Evolutionary conservation across 2,888 invertebrate species (phyloP).

Genomic region (Chymomyza caudatula): DNA sequence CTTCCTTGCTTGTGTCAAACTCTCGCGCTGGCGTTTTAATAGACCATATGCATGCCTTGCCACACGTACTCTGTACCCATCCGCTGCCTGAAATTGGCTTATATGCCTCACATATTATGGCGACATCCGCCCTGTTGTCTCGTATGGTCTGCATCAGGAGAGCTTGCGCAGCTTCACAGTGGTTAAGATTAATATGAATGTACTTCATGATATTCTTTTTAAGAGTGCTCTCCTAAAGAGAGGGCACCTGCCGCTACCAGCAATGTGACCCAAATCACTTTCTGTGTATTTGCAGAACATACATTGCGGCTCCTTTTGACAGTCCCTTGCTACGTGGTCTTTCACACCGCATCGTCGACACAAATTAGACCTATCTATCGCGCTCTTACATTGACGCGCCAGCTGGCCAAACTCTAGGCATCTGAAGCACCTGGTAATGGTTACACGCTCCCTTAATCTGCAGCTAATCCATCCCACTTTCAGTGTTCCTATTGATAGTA

Average conservation of each 20-base stretch:
- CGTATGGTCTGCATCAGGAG: slow-evolving; percentile 6
- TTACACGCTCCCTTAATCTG: not conserved
- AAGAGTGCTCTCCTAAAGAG: not conserved
- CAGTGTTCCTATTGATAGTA: not conserved
- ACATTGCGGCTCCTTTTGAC: not conserved
- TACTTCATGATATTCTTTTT: not conserved
- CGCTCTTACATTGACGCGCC: not conserved
- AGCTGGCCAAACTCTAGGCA: not conserved
- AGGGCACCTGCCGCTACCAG: not conserved
- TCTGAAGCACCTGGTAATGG: not conserved
- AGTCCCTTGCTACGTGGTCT: not conserved
- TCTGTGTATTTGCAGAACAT: not conserved
- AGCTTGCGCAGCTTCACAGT: slow-evolving; percentile 16
- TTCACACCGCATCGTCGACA: not conserved
- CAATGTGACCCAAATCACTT: not conserved
- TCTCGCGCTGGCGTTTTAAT: too few relatives aligned
- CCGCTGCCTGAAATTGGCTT: not conserved
- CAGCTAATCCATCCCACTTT: not conserved
- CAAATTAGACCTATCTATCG: not conserved
- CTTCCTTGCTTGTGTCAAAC: too few relatives aligned
- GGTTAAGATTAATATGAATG: slow-evolving; percentile 18
- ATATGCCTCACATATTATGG: slow-evolving; percentile 8
- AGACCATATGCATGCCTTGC: too few relatives aligned
- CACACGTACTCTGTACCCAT: slow-evolving; percentile 1
- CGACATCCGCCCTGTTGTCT: slow-evolving; percentile 1